Percentiles rank a stretch among this genome's conserved stretches.
Evolutionary conservation across 2,797 vertebrate species (phyloP).

Genomic region (Orestias chungarensis): DNA sequence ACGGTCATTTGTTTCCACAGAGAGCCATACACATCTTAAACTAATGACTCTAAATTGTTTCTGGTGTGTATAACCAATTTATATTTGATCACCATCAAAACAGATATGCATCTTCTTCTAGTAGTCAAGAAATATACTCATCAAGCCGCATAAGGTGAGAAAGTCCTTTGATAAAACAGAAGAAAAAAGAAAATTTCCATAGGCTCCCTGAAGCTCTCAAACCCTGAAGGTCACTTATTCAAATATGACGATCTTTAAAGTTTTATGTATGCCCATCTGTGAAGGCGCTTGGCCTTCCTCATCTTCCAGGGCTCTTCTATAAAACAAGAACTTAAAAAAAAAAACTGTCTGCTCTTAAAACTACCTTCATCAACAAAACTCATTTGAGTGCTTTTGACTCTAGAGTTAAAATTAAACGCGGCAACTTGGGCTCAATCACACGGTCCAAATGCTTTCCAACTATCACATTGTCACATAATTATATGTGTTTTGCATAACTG

Average conservation of each 20-base stretch:
- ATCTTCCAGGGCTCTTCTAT: not conserved
- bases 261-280: conserved; percentile 1
- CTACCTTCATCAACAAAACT: conserved; percentile 15
- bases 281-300: not conserved
- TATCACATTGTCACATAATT: conserved; percentile 24
- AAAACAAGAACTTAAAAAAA: not conserved
- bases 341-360: not conserved
- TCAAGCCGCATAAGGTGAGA: not conserved
- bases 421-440: conserved; percentile 11
- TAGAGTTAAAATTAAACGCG: conserved; percentile 8
- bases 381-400: not conserved
- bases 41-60: not conserved
- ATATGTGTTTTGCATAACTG: conserved; percentile 1
- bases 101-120: not conserved
- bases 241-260: conserved; percentile 9
- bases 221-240: conserved; percentile 11
- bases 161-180: not conserved
- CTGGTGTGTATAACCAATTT: not conserved
- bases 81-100: not conserved
- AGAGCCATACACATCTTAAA: not conserved
- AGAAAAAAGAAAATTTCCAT: no score
- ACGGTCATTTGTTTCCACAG: not conserved
- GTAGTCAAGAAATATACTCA: not conserved
- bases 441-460: conserved; percentile 6
- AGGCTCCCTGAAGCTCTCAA: conserved; percentile 40